Evolutionary conservation across 2,888 invertebrate genomes (phyloP), one percentile per base, ranked within the genome.

Genomic region (Parochlus steinenii): DNA sequence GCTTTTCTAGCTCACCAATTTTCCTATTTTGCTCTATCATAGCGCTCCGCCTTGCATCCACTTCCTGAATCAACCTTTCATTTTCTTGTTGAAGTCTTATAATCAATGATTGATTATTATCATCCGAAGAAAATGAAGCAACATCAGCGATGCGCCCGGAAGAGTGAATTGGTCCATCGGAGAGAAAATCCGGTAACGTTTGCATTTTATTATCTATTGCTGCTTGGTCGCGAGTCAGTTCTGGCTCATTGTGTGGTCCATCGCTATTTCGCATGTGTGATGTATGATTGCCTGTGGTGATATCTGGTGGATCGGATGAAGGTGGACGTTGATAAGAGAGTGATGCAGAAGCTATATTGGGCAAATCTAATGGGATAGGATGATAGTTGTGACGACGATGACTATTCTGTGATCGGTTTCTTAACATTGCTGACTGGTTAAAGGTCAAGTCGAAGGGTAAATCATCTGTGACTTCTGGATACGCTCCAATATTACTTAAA

Each of bases 131-230:
- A 28, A 55, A 56, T 22, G 56, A 49, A 30, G 56, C 55, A 7
- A 58, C 56, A 45, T 59, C 58, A 6, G 58, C 58, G 37, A 57
- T 35, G 2, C 51, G 53, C 37, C 52, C 51, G 12, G 53, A 56
- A 34, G 56, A 54, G 43, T 56, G 63, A 46, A 62, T 71, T 14
- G 76, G 74, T 5, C 75, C 75, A 47, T 78, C 77, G 3, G 74
- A 73, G 19, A 78, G 61, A 50, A 78, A 78, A 47, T 77, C 77
- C 3, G 77, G 77, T 41, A 78, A 54, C 43, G 68, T 65, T 52
- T 70, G 48, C 23, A 30, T 35, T n/a, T 35, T 35, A 8, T 7
- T 7, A 27, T 35, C 34, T 12, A 35, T 35, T 2, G 29, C 34
- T 10, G 34, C 34, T 20, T 35, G 34, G 14, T 35, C 34, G 27